These are phyloP conservation scores for Melieria picta DNA, from an alignment of 2,888 invertebrate species.

Conservation along the genomic window DNA sequence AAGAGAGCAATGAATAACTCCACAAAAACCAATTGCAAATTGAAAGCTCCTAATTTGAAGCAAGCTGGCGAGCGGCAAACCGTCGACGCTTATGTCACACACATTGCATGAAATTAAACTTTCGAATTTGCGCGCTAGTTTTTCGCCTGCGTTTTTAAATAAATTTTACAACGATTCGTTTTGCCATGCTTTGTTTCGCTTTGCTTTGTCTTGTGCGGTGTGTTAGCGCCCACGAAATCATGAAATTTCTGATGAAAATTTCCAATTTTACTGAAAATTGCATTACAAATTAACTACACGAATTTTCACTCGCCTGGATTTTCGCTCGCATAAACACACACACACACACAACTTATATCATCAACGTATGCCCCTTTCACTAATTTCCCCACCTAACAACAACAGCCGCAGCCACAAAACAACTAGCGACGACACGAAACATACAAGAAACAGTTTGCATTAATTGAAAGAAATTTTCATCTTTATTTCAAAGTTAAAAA, in stretches of 20 bases:
- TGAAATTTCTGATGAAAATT: background rate
- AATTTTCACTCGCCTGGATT: constrained; percentile 18
- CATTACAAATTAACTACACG: constrained; percentile 8
- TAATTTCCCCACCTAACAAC: constrained; percentile 29
- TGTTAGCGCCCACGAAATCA: background rate
- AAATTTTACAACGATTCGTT: no score
- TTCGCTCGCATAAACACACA: background rate
- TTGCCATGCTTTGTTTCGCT: no score
- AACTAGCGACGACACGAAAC: no score
- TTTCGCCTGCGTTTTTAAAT: no score
- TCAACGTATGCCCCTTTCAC: constrained; percentile 27
- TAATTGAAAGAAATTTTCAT: constrained; percentile 47
- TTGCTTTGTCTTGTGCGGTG: no score
- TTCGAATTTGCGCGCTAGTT: no score
- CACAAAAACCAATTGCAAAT: no score
- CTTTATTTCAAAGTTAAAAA: constrained; percentile 43
- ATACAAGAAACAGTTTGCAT: constrained; percentile 40
- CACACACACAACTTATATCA: constrained; percentile 14
- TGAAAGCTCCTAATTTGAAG: no score
- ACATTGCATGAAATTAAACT: no score
- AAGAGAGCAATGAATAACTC: no score
- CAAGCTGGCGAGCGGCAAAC: no score
- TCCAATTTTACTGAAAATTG: constrained; percentile 1
- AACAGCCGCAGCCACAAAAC: background rate
- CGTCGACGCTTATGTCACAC: no score